Evolutionary conservation across 1,140 invertebrate species (phyloP), one percentile per base, ranked within the genome.

Genomic region (Chionoecetes opilio): DNA sequence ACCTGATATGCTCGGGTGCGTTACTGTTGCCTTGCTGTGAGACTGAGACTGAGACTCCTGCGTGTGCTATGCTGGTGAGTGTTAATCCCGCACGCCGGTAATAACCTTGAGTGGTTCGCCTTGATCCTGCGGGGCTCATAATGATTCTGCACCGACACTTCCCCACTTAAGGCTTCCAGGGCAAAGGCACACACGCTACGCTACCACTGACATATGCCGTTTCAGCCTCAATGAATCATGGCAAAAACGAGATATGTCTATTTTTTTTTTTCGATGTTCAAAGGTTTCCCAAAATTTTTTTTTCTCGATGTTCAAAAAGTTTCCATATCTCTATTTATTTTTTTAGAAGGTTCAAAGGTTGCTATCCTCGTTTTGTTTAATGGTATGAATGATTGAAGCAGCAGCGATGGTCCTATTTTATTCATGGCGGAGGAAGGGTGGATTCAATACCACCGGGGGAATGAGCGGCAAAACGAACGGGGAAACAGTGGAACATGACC

Each of bases 1-100:
- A 75, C 63, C 63, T 75, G 63, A 75, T 26, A 75, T 75, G 63
- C 63, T 75, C n/a, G 11, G 63, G n/a, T 75, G 63, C 63, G 63
- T 26, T 75, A 0, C 63, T 75, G 63, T 75, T 5, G 46, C 11
- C 9, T 53, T 53, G 8, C 46, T 53, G 11, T 53, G 11, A 9
- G 46, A 53, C 2, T 53, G 46, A 17, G 46, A 53, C 46, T 11
- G 46, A 9, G 2, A 53, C 38, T 41, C 38, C 38, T 41, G 14
- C 38, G 38, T 41, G 21, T 75, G 11, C 63, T 75, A 26, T 75
- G n/a, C 26, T 75, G 26, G 63, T 26, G 63, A 75, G 63, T 21
- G 63, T 75, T 75, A 11, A 75, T 21, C 8, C 21, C n/a, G 63
- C 63, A 75, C 21, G 63, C 21, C 63, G 1, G 11, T 26, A 75